Conservation (phyloP, 2,797 vertebrate species). For the Limosa lapponica region DNA sequence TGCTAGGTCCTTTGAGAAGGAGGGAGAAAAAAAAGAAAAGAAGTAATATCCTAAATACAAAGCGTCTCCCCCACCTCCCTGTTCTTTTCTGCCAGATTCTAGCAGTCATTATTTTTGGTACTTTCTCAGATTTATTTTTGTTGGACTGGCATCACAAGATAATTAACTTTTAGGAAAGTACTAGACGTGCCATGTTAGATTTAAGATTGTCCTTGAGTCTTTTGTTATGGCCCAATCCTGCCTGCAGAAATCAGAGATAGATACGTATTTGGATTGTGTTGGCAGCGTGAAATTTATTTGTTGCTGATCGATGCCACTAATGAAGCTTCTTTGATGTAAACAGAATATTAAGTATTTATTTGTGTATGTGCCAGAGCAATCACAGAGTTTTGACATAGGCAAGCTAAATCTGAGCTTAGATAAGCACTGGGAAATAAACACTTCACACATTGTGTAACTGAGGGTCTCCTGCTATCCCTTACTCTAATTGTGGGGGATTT, state of each 20-base stretch:
- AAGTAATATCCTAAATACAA: neutral
- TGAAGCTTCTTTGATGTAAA: constrained; percentile 26
- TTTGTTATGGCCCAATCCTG: neutral
- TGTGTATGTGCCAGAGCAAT: constrained; percentile 9
- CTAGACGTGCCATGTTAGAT: neutral
- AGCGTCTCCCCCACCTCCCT: neutral
- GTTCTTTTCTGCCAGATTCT: neutral
- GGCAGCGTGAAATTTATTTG: constrained; percentile 18
- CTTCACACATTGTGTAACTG: neutral
- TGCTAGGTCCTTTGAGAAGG: neutral
- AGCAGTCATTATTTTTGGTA: neutral
- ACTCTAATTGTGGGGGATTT: neutral
- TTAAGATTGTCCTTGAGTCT: neutral
- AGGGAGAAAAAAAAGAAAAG: no score
- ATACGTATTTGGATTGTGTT: neutral
- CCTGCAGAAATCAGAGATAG: neutral
- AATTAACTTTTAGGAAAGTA: neutral
- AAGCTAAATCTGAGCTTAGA: neutral
- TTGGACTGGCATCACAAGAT: neutral
- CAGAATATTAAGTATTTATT: constrained; percentile 45
- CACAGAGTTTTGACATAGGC: neutral
- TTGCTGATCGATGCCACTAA: neutral
- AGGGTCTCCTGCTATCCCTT: neutral
- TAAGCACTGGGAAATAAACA: neutral
- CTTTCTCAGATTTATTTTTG: neutral